phyloP scores from a whole-genome alignment of 2,797 vertebrate genomes.

The Dipus sagitta region DNA sequence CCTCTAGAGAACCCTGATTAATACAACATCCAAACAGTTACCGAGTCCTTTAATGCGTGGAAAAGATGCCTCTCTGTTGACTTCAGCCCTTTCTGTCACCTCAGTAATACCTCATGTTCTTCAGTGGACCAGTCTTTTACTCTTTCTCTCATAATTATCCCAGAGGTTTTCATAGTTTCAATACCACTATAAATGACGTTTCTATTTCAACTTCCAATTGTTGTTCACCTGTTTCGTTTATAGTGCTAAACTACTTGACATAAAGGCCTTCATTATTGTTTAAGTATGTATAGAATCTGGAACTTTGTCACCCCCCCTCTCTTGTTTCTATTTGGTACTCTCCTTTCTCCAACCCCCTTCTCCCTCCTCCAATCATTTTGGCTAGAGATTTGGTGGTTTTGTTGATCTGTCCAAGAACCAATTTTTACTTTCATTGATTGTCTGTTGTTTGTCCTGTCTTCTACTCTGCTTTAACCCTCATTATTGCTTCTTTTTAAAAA shows the following conservation, averaged over 20 bases:
- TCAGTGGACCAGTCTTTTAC: not conserved
- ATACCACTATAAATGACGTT: not conserved
- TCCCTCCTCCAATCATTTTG: not conserved
- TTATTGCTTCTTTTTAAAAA: too few species aligned
- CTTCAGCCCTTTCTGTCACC: not conserved
- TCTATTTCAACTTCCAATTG: not conserved
- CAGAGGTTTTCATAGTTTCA: not conserved
- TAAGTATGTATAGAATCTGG: too few species aligned
- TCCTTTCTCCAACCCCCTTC: not conserved
- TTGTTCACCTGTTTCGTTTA: not conserved
- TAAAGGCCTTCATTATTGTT: not conserved
- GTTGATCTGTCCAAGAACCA: not conserved
- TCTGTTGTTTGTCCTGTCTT: not conserved
- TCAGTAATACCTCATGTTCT: not conserved
- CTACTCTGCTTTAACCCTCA: too few species aligned
- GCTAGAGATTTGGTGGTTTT: not conserved
- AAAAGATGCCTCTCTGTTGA: not conserved
- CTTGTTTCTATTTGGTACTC: too few species aligned
- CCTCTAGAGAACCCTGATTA: too few species aligned
- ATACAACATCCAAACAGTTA: too few species aligned
- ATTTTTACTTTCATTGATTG: not conserved
- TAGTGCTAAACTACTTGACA: too few species aligned
- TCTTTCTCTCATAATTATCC: not conserved
- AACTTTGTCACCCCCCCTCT: not conserved
- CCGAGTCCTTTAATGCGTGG: too few species aligned